Conservation (phyloP, 2,113 vertebrate genomes). For the Gnathonemus longibarbis region DNA sequence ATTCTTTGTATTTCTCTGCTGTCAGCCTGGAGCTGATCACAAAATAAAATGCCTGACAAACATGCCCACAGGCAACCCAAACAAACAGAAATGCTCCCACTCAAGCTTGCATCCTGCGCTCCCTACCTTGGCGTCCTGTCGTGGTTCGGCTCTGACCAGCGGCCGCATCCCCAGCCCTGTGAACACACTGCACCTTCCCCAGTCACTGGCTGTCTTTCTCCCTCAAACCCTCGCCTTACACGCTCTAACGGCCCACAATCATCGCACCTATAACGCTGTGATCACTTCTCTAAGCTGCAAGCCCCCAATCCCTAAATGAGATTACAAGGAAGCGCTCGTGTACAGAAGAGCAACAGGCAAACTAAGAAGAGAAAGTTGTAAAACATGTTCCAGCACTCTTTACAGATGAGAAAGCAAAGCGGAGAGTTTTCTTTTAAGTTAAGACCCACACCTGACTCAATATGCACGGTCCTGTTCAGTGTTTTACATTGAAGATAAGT, state of each 20-base stretch:
- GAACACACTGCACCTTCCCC: background rate
- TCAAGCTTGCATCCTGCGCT: background rate
- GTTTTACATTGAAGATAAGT: background rate
- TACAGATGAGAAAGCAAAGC: background rate
- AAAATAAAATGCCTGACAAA: background rate
- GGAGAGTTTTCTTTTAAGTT: background rate
- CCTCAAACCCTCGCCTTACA: background rate
- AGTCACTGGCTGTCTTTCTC: background rate
- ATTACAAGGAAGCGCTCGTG: conserved; percentile 34
- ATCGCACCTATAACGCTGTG: conserved; percentile 21
- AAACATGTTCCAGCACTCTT: background rate
- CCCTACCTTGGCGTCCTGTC: background rate
- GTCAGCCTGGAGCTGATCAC: background rate
- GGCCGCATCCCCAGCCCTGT: background rate
- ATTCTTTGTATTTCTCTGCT: background rate
- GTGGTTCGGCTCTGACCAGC: background rate
- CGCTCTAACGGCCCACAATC: conserved; percentile 15
- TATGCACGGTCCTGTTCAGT: background rate
- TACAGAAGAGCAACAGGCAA: conserved; percentile 6
- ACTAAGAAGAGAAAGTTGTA: conserved; percentile 35
- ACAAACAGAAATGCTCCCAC: background rate
- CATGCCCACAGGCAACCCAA: background rate
- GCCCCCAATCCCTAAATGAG: conserved; percentile 44
- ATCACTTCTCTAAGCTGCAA: conserved; percentile 26
- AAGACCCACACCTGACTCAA: background rate